Evolutionary conservation across 2,113 vertebrate species (phyloP).

Genomic region (Pelvicachromis taeniatus): DNA sequence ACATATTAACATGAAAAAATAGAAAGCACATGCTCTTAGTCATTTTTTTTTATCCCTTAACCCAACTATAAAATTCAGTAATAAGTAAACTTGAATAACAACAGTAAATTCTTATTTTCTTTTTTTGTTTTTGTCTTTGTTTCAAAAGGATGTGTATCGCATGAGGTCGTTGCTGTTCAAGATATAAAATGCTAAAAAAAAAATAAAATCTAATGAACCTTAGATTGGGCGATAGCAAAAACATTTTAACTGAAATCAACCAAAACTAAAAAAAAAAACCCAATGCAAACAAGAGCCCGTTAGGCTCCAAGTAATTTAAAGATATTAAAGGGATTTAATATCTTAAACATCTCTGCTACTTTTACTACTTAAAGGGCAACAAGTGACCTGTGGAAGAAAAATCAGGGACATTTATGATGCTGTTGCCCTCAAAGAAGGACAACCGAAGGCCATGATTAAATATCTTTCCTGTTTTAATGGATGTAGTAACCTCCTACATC

Average conservation of each 20-base stretch:
- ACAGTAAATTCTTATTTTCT: not conserved
- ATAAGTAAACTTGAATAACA: not conserved
- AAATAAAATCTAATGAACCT: not conserved
- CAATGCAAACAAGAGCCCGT: not conserved
- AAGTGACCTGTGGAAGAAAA: not conserved
- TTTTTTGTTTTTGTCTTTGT: not conserved
- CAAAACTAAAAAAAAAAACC: not conserved
- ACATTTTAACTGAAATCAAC: not conserved
- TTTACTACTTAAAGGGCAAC: slow-evolving; percentile 2
- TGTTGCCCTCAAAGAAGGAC: slow-evolving; percentile 34
- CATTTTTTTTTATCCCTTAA: not conserved
- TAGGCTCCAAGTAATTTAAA: not conserved
- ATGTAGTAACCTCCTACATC: slow-evolving; percentile 45
- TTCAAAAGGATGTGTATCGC: not conserved
- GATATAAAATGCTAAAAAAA: not conserved
- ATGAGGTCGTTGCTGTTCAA: not conserved
- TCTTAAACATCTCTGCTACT: not conserved
- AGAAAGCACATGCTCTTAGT: not conserved
- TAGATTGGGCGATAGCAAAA: not conserved
- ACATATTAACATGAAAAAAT: not conserved
- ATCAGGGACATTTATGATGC: slow-evolving; percentile 18
- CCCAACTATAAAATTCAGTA: not conserved
- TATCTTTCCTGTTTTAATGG: slow-evolving; percentile 42
- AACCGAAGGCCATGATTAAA: slow-evolving; percentile 44
- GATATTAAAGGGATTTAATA: not conserved